Evolutionary conservation across 2,888 invertebrate species (phyloP).

Genomic region (Philhelius pedissequus): DNA sequence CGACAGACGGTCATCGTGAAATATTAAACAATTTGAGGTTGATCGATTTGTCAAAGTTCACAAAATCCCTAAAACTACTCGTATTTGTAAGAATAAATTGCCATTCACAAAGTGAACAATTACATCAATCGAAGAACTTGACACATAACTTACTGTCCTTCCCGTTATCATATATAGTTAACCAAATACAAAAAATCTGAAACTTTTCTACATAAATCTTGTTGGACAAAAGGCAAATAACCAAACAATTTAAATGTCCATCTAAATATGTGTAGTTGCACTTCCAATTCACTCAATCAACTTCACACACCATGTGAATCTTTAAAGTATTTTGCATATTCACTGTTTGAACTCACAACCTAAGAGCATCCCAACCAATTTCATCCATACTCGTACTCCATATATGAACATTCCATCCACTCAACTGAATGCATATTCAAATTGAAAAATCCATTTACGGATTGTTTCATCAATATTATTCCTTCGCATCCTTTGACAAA

Average conservation of each 20-base stretch:
- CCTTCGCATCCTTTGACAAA: conserved; percentile 64
- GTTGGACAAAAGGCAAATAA: conserved; percentile 30
- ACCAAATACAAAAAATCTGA: background rate
- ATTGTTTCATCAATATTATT: conserved; percentile 69
- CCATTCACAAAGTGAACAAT: background rate
- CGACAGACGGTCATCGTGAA: no score
- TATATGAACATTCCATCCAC: background rate
- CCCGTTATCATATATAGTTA: background rate
- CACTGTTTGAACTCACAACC: background rate
- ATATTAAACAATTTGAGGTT: background rate
- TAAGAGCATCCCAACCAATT: background rate
- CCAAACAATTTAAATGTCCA: conserved; percentile 44
- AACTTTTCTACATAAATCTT: conserved; percentile 9
- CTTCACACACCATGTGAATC: conserved; percentile 28
- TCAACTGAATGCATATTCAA: conserved; percentile 53
- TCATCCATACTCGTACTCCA: background rate
- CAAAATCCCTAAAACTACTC: background rate
- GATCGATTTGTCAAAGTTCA: background rate
- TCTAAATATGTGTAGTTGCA: conserved; percentile 7
- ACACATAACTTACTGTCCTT: conserved; percentile 28
- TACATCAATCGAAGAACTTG: conserved; percentile 21
- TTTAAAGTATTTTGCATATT: conserved; percentile 26
- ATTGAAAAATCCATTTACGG: conserved; percentile 68
- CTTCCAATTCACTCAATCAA: conserved; percentile 23
- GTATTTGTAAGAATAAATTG: background rate